phyloP scores from a whole-genome alignment of 2,113 vertebrate species.

The Muntiacus reevesi region DNA sequence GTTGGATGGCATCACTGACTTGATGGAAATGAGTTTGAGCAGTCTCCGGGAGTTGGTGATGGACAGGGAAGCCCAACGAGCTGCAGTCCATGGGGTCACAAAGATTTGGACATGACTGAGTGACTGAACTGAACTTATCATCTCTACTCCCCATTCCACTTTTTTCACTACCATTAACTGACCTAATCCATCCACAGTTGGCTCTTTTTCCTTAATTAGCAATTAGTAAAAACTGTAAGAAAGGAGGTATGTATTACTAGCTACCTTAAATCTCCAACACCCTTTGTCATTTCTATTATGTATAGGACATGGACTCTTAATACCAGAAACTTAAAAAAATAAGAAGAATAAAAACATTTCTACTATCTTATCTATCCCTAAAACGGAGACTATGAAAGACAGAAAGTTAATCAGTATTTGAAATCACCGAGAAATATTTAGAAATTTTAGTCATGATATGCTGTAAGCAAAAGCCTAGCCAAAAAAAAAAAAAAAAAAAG shows the following conservation, averaged over 20 bases:
- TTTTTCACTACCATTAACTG: neutral
- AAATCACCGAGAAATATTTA: neutral
- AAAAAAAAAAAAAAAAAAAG: neutral
- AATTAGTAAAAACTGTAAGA: neutral
- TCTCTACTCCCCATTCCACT: neutral
- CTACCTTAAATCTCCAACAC: neutral
- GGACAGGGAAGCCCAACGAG: neutral
- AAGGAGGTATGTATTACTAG: neutral
- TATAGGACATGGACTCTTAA: neutral
- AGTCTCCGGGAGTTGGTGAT: neutral
- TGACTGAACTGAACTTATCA: neutral
- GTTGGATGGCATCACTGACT: neutral
- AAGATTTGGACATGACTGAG: neutral
- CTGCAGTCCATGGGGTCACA: neutral
- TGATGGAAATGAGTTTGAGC: neutral
- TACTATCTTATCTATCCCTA: neutral
- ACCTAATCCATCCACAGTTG: neutral
- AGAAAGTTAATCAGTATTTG: neutral
- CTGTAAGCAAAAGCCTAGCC: neutral
- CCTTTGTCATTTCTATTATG: neutral
- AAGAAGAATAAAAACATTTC: neutral
- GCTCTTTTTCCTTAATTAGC: neutral
- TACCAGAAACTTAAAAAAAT: neutral
- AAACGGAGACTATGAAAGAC: neutral
- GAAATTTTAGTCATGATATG: neutral